Conservation (phyloP, 2,888 invertebrate species). For the Galeruca laticollis region DNA sequence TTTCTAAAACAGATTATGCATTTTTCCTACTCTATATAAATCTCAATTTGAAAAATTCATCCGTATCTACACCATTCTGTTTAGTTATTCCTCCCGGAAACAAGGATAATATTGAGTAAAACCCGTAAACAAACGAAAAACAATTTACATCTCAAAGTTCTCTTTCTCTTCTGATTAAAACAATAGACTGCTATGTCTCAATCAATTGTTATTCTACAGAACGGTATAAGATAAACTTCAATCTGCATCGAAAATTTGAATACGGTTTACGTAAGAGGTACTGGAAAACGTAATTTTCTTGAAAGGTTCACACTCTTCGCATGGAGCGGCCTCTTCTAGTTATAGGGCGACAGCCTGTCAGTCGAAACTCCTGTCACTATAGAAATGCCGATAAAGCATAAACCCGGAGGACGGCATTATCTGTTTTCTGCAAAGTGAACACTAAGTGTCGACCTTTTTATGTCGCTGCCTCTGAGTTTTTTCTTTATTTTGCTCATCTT, state of each 20-base stretch:
- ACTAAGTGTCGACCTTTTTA: conserved; percentile 53
- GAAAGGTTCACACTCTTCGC: conserved; percentile 57
- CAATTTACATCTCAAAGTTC: conserved; percentile 35
- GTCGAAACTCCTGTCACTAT: conserved; percentile 62
- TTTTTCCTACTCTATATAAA: background rate
- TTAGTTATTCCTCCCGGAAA: conserved; percentile 15
- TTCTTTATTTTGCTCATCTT: conserved; percentile 36
- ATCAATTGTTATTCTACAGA: conserved; percentile 42
- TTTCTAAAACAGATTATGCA: background rate
- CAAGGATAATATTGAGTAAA: conserved; percentile 30
- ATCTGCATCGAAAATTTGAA: conserved; percentile 51
- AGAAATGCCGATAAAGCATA: conserved; percentile 52
- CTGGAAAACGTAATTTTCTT: conserved; percentile 61
- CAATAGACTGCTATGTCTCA: conserved; percentile 36
- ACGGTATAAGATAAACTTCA: conserved; percentile 37
- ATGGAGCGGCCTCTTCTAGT: conserved; percentile 52
- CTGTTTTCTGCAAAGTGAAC: conserved; percentile 61
- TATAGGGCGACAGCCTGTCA: conserved; percentile 61
- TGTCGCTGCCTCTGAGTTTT: conserved; percentile 38
- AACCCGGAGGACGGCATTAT: conserved; percentile 53
- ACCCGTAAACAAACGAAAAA: conserved; percentile 34
- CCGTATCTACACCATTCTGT: conserved; percentile 16
- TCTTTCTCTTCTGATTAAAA: conserved; percentile 37
- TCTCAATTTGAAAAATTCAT: conserved; percentile 27
- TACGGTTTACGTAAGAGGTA: conserved; percentile 56